Evolutionary conservation across 1,140 invertebrate genomes (phyloP).

Genomic region (Drosophila asahinai): DNA sequence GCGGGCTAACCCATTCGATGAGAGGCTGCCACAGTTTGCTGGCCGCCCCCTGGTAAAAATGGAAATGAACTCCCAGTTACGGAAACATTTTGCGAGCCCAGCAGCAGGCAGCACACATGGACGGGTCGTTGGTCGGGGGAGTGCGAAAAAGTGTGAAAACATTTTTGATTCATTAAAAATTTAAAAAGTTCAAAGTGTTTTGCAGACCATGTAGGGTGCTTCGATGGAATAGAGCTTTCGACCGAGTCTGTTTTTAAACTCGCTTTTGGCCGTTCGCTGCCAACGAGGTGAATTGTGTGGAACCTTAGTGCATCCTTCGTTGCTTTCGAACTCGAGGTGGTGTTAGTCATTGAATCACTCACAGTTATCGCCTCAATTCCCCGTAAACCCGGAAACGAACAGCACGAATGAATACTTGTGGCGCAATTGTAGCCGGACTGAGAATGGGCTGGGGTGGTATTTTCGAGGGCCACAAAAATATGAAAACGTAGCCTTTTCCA

Average conservation of each 20-base stretch:
- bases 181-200: slow-evolving; percentile 84
- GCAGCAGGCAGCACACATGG: slow-evolving; percentile 22
- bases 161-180: slow-evolving; percentile 84
- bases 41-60: slow-evolving; percentile 39
- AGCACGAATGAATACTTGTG: slow-evolving; percentile 51
- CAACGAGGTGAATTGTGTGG: background rate
- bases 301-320: slow-evolving; percentile 19
- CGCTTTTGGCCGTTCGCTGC: slow-evolving; percentile 1
- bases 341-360: slow-evolving; percentile 14
- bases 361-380: slow-evolving; percentile 39
- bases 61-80: slow-evolving; percentile 59
- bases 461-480: slow-evolving; percentile 66
- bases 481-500: slow-evolving; percentile 74
- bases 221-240: slow-evolving; percentile 25
- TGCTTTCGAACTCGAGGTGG: background rate
- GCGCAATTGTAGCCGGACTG: slow-evolving; percentile 71
- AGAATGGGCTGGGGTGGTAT: slow-evolving; percentile 50
- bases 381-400: slow-evolving; percentile 41
- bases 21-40: slow-evolving; percentile 51
- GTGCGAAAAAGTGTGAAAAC: slow-evolving; percentile 80
- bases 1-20: slow-evolving; percentile 36
- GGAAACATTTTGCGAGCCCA: slow-evolving; percentile 34
- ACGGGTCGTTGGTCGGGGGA: slow-evolving; percentile 27
- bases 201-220: slow-evolving; percentile 52
- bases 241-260: slow-evolving; percentile 22